Evolutionary conservation across 2,113 vertebrate species (phyloP), one percentile per base, ranked within the genome.

Genomic region (Centropus unirufus): DNA sequence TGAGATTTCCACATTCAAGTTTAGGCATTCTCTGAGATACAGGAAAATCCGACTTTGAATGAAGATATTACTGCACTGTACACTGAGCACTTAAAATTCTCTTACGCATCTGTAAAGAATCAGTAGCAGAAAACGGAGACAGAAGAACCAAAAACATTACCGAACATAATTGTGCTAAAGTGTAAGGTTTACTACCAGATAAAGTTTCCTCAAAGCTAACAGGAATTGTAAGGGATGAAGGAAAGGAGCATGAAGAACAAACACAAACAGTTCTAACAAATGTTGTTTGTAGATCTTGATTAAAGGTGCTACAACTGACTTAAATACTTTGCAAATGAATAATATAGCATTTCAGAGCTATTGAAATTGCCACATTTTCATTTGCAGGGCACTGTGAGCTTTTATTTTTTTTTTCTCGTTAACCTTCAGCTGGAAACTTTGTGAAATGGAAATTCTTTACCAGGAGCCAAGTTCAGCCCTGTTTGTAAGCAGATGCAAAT

Each of bases 381-480:
- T 66, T 32, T 49, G 39, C n/a, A 51, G 14, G 15, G 30, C 9
- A 36, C 16, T 20, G 4, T 24, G 51, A 62, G 42, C 21, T 96
- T 88, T 76, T 87, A 2, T 61, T 74, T 87, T n/a, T 87, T 36
- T 52, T 84, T 69, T 66, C 46, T 80, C 46, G n/a, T 72, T 81
- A 91, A 63, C 34, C 14, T 69, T 85, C 49, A 62, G 30, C 49
- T 87, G 62, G 32, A 91, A 93, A 91, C 27, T 83, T 77, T 54
- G 66, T 70, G 76, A 81, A 67, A 95, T 49, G 57, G 32, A 59
- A 94, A 91, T 72, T 81, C 66, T 66, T 87, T 49, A 81, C 15
- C 49, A 66, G 62, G 8, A 83, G n/a, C 70, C 0, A 2, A 72
- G 20, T 54, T 64, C n/a, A 92, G 68, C 57, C 39, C 66, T 64